Base-by-base conservation (phyloP, 1,140 invertebrate genomes). In the Eciton burchellii region DNA sequence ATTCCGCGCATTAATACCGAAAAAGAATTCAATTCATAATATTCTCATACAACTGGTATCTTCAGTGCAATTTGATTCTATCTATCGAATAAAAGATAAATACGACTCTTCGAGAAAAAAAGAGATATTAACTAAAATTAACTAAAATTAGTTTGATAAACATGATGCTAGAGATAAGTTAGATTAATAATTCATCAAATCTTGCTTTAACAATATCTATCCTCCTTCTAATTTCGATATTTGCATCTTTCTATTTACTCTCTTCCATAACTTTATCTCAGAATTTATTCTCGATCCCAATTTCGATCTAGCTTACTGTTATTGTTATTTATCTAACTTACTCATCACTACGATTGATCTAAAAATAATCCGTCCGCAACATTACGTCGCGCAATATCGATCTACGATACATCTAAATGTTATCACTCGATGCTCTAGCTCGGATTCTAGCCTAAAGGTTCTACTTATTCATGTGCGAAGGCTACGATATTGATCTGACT, bases 401-500 rank as follows among this genome's bases (percentile, higher is more conserved):
- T 65, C 16, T 65, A 65, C 3, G 2, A 19, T 19, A 35, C 26
- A 3, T 52, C 12, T 29, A 76, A n/a, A 65, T 4, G 19, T 76
- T 41, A 52, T 65, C 12, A 49, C n/a, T 41, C 26, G 29, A 65
- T 54, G 29, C 19, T 76, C 62, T 35, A 52, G 49, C 14, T n/a
- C 47, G 63, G n/a, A 74, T 9, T 24, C 45, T 41, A 19, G 45
- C 29, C 29, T 52, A 49, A n/a, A 11, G 12, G 19, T 60, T 73
- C 45, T 65, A 52, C 43, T 60, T 76, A 65, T 16, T 76, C 21
- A 29, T 65, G 24, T 35, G 6, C 26, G 49, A 29, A 3, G 16
- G 41, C 73, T 65, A 43, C 47, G 26, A 1, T 76, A 76, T 54
- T 45, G 59, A 76, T 76, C 59, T 76, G 35, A 21, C 21, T 49